These are phyloP conservation scores for Molothrus ater DNA, from an alignment of 2,797 vertebrate genomes.

Conservation along the genomic window DNA sequence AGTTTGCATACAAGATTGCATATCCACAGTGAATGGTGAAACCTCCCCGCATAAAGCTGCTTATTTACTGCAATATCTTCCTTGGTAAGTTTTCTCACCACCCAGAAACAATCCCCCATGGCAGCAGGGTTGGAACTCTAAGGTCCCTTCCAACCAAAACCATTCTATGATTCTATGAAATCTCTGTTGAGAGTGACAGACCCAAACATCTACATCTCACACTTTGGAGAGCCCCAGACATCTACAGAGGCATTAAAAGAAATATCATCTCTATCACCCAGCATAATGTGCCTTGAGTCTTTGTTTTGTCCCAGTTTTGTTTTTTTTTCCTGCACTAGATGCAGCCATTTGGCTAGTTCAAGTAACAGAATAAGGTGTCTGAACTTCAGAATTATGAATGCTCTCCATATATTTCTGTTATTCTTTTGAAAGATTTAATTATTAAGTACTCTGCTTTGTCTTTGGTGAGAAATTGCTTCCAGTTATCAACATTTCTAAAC, in stretches of 20 bases:
- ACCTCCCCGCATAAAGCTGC: neutral
- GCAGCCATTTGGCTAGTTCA: neutral
- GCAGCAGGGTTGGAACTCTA: neutral
- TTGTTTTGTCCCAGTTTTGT: neutral
- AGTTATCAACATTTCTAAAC: conserved; percentile 30
- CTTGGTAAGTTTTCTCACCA: neutral
- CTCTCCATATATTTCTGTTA: neutral
- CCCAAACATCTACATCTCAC: neutral
- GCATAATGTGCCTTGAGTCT: neutral
- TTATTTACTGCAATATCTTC: neutral
- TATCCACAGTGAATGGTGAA: neutral
- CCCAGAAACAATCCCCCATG: neutral
- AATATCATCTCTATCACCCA: neutral
- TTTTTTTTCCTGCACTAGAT: neutral
- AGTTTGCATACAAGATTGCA: neutral
- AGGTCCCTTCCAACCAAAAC: neutral
- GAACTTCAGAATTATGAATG: neutral
- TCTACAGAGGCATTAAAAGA: neutral
- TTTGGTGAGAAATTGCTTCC: conserved; percentile 20
- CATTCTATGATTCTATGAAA: neutral
- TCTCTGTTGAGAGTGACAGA: neutral
- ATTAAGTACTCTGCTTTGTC: neutral
- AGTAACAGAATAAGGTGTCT: neutral
- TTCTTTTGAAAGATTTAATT: neutral
- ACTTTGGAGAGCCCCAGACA: neutral